Evolutionary conservation across 2,888 invertebrate species (phyloP), one percentile per base, ranked within the genome.

Genomic region (Ophonus ardosiacus): DNA sequence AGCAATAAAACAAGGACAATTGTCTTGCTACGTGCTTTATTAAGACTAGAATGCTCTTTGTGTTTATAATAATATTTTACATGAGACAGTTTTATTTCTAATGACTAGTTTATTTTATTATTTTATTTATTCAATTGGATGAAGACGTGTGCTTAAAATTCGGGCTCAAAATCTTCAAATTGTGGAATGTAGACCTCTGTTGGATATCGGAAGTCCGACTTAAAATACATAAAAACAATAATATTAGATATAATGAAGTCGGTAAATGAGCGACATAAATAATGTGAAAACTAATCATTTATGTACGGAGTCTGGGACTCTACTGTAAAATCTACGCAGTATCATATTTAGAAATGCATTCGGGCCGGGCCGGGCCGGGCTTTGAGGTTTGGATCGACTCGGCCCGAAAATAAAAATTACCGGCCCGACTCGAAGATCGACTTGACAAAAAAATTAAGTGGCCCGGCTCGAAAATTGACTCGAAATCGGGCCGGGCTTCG

Each of bases 131-230:
- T 24, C 10, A 31, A n/a, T 21, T 13, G 13, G 7, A n/a, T 15
- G 17, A 21, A 21, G n/a, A 51, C n/a, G 38, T 38, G 38, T 68
- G n/a, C 5, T 84, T 79, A 84, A 68, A 84, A 84, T 79, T 84
- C 84, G 1, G 40, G 51, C 17, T 84, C 78, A 31, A 78, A 84
- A 38, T 84, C 65, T 31, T 82, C 71, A n/a, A 82, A 51, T 56
- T 40, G 31, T n/a, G 24, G 63, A 6, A 79, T 78, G 18, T 43
- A 84, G 56, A 78, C 68, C 10, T 84, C 65, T 24, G 78, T 31
- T 31, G 56, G 78, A 21, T 84, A 84, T 65, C 84, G 13, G 31
- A 79, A 84, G 10, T 65, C 78, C 13, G 84, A 84, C 84, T 84
- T 65, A 71, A 17, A 31, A 38, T 38, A 71, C 17, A 76, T 40